Base-by-base conservation (phyloP, 2,888 invertebrate genomes). In the Petrolisthes cinctipes region DNA sequence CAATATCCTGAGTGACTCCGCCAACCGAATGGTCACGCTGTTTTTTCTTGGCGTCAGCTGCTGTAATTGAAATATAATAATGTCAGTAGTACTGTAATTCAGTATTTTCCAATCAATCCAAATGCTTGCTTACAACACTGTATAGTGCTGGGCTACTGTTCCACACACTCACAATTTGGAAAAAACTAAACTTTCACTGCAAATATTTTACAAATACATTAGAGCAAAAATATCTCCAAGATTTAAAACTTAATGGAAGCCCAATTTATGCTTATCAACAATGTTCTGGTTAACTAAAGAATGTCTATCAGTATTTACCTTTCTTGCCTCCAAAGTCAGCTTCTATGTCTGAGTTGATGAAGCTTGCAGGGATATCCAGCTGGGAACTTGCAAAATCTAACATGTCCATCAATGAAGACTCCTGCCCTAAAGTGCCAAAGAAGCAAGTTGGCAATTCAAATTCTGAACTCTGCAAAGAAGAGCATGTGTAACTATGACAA, bases 291-390 rank as follows among this genome's bases (percentile, higher is more conserved):
- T 37, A 37, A 37, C 37, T 37, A 37, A 37, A 1, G 37, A 37
- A 37, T 37, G 37, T 37, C 37, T 37, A 37, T 37, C 2, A 37
- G 37, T 37, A 87, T 84, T 75, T 37, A 88, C 87, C 37, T 17
- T 73, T 80, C 54, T 84, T 88, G 54, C 87, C 86, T 54, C 87
- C 87, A 82, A 84, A 88, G 11, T 88, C 87, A 82, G 81, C 20
- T 56, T 88, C 84, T 9, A 88, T 81, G 54, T 88, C 81, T 17
- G 23, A 6, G 51, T 23, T 66, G 53, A 51, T 11, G 20, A 81
- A 80, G n/a, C 54, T 23, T 54, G 82, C 7, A 56, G 37, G 61
- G 75, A 84, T 76, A 53, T 75, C 87, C 14, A 88, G 84, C 76
- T 88, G 87, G 4, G 37, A 61, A 61, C 66, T 61, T 17, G 84